phyloP scores from a whole-genome alignment of 2,888 invertebrate species.

The Nudaria mundana region DNA sequence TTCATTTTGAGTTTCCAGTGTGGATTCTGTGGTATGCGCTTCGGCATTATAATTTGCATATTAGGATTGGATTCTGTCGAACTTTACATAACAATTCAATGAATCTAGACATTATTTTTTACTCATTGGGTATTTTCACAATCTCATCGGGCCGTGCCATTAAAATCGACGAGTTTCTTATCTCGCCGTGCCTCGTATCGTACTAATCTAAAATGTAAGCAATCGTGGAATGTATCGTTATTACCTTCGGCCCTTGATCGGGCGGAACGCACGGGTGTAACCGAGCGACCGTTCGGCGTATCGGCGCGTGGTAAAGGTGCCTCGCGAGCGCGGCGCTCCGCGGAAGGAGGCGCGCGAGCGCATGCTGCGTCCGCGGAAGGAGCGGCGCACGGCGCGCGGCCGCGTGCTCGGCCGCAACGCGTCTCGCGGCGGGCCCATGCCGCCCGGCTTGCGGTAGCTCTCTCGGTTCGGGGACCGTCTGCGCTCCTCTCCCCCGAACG shows the following conservation, averaged over 20 bases:
- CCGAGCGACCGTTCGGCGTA: slow-evolving; percentile 65
- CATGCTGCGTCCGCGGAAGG: slow-evolving; percentile 76
- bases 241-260: slow-evolving; percentile 78
- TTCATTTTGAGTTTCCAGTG: slow-evolving; percentile 2
- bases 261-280: slow-evolving; percentile 69
- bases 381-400: slow-evolving; percentile 78
- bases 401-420: slow-evolving; percentile 61
- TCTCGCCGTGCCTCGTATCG: slow-evolving; percentile 18
- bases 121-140: slow-evolving; percentile 12
- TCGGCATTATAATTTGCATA: too few species aligned
- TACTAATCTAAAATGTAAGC: slow-evolving; percentile 37
- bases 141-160: slow-evolving; percentile 14
- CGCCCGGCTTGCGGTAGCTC: slow-evolving; percentile 71
- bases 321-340: slow-evolving; percentile 79
- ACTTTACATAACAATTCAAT: slow-evolving; percentile 3
- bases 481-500: slow-evolving; percentile 77
- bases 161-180: slow-evolving; percentile 11
- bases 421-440: slow-evolving; percentile 76
- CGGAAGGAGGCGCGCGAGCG: slow-evolving; percentile 79
- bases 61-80: neutral
- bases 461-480: slow-evolving; percentile 79
- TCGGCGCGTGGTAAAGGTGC: slow-evolving; percentile 63
- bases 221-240: slow-evolving; percentile 50
- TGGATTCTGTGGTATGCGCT: too few species aligned
- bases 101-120: slow-evolving; percentile 10